Base-by-base conservation (phyloP, 2,888 invertebrate genomes). In the Himalopsyche tibetana region DNA sequence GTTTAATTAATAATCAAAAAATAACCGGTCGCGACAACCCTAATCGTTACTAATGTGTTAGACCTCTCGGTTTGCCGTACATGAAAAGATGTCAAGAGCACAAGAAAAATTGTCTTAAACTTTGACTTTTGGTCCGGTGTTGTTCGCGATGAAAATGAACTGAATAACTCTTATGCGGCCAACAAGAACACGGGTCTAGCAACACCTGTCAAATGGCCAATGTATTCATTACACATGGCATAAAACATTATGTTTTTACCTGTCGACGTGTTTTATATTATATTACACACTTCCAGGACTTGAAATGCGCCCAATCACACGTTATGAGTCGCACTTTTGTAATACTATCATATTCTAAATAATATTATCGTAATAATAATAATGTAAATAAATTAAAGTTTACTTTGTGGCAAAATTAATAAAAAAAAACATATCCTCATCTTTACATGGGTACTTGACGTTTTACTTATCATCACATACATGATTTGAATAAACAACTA, bases 51-150 rank as follows among this genome's bases (percentile, higher is more conserved):
- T 36, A 38, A 74, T 74, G 5, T 38, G 74, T 36, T 74, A 74
- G 36, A 36, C 74, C 74, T 74, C 38, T 42, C 4, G n/a, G 82
- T 82, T 28, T n/a, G 55, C 12, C 38, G 17, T 84, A 55, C 82
- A 63, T 80, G 82, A 82, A 85, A 84, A 81, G 80, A 69, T 85
- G 88, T 84, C 88, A 87, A 80, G 63, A 80, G 81, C 28, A 51
- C 15, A 79, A 87, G 88, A 88, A 87, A 87, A 88, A 88, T 88
- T 55, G 84, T 82, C 82, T 88, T 81, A 85, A 85, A 85, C 88
- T 88, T 87, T 85, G 87, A 85, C 85, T 82, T 79, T 85, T 80
- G 82, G 79, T 69, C 69, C 74, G 83, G 63, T 82, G 42, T 85
- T 69, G 74, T 40, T 85, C 84, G 45, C 42, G 36, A 45, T 74